These are phyloP conservation scores for Malurus cyaneus DNA, from an alignment of 2,113 vertebrate species.

Conservation along the genomic window DNA sequence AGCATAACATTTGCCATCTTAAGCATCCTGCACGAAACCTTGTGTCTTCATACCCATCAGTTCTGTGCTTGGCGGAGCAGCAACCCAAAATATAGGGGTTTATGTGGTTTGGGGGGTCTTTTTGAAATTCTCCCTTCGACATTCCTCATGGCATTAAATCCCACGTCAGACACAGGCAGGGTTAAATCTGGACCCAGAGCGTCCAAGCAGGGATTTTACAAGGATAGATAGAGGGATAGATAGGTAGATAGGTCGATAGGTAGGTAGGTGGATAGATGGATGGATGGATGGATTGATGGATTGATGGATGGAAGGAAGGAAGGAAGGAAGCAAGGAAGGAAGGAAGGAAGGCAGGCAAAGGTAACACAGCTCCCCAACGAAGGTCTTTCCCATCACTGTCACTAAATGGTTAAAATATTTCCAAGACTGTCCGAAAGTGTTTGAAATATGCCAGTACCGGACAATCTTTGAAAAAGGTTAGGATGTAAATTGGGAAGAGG, in stretches of 20 bases:
- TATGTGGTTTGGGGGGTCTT: background rate
- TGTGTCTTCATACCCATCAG: background rate
- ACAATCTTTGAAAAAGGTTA: background rate
- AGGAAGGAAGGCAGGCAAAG: background rate
- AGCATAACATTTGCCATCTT: background rate
- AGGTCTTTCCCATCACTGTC: background rate
- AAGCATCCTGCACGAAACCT: background rate
- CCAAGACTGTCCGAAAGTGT: background rate
- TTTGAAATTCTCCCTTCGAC: background rate
- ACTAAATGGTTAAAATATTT: slow-evolving; percentile 9
- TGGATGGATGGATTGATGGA: background rate
- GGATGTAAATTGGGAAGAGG: background rate
- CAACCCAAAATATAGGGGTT: background rate
- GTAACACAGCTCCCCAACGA: background rate
- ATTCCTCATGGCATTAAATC: background rate
- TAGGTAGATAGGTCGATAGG: too few relatives aligned
- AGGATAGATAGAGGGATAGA: too few relatives aligned
- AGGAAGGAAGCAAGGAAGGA: too few relatives aligned
- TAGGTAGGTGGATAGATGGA: background rate
- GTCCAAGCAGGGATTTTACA: background rate
- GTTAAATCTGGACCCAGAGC: background rate
- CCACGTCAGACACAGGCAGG: background rate
- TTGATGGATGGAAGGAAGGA: background rate
- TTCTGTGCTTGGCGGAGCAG: background rate
- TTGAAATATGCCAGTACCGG: background rate